phyloP scores from a whole-genome alignment of 2,888 invertebrate species.

The Xylocampa areola region DNA sequence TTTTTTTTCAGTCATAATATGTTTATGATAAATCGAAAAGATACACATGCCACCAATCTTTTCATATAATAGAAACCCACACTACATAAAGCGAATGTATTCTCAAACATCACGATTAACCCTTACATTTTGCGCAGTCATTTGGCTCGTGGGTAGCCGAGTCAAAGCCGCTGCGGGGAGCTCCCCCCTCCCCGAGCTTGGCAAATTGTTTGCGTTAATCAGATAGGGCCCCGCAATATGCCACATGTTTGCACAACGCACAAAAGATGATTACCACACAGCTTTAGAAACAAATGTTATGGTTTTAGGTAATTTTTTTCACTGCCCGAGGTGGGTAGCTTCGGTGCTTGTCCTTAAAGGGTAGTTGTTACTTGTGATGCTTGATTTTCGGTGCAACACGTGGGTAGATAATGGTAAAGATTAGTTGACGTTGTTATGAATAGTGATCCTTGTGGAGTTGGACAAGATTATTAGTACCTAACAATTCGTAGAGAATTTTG shows the following conservation, averaged over 20 bases:
- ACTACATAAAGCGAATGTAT: slow-evolving; percentile 65
- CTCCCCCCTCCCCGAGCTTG: slow-evolving; percentile 61
- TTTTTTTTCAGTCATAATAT: too few relatives aligned
- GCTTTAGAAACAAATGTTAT: slow-evolving; percentile 68
- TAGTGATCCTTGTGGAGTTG: too few relatives aligned
- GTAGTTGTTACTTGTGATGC: slow-evolving; percentile 1
- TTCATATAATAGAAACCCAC: slow-evolving; percentile 46
- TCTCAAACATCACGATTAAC: slow-evolving; percentile 79
- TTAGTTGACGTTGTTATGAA: too few relatives aligned
- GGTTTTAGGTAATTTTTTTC: slow-evolving; percentile 41
- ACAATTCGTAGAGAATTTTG: too few relatives aligned
- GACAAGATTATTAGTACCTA: too few relatives aligned
- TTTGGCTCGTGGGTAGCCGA: slow-evolving; percentile 59
- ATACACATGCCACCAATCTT: slow-evolving; percentile 19
- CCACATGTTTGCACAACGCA: slow-evolving; percentile 75
- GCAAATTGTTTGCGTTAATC: slow-evolving; percentile 83
- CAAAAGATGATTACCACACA: slow-evolving; percentile 69
- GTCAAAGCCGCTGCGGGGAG: slow-evolving; percentile 37
- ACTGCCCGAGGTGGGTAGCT: slow-evolving; percentile 38
- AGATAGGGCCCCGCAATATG: slow-evolving; percentile 83
- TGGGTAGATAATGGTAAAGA: too few relatives aligned
- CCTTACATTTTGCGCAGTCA: slow-evolving; percentile 67
- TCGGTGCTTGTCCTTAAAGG: slow-evolving; percentile 13
- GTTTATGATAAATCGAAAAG: slow-evolving; percentile 12
- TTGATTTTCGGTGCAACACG: background rate